Evolutionary conservation across 2,888 invertebrate species (phyloP), one percentile per base, ranked within the genome.

Genomic region (Plusia festucae): DNA sequence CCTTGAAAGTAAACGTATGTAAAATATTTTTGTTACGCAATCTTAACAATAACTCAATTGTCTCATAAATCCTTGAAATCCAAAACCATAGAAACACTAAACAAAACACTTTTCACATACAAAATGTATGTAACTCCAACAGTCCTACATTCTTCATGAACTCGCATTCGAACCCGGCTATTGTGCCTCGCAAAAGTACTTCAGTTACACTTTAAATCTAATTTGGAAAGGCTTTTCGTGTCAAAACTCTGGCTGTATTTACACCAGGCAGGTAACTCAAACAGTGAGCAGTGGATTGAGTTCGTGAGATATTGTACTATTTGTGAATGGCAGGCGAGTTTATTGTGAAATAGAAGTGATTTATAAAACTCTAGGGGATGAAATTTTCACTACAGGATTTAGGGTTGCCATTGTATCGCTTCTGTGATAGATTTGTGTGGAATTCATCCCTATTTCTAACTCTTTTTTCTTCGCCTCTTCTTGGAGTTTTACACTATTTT

Each of bases 171-270:
- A 55, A 20, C 13, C 49, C 27, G 4, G 11, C 56, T 52, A 67
- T 70, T 74, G 74, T 76, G 40, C n/a, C 24, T 59, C 51, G 2
- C 40, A 20, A 62, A 27, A 55, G 70, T 66, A 68, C 63, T 66
- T 56, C 55, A 76, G 81, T 74, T 75, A 67, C 71, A 72, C 68
- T 80, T 85, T 78, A 79, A 83, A 84, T 85, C 69, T 85, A 82
- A 86, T 85, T 85, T 85, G 75, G 70, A 85, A 85, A 84, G 83
- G 82, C 71, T 85, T 86, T 82, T 75, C 82, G 74, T 84, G 85
- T 86, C 79, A 77, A 71, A 74, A 77, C 69, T 69, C 60, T 7
- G 16, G 24, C 66, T 63, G 68, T 81, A 68, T 79, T 79, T 76
- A 73, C 75, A 66, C 53, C 73, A 68, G 30, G 60, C 30, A 65